Base-by-base conservation (phyloP, 1,140 invertebrate genomes). In the Drosophila ambigua region DNA sequence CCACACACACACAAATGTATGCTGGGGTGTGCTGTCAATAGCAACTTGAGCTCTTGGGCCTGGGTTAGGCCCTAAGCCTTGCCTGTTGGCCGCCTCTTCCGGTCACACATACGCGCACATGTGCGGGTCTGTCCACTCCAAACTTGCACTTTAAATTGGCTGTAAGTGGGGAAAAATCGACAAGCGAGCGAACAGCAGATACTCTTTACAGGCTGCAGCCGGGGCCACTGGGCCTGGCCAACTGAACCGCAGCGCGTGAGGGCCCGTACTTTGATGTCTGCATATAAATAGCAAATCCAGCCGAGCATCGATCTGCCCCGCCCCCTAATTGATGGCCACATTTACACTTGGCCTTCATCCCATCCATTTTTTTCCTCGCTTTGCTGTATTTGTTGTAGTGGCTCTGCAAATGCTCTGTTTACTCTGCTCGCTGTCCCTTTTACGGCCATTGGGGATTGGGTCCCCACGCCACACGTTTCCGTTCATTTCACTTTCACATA, bases 401-500 rank as follows among this genome's bases (percentile, higher is more conserved):
- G 20, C 31, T 35, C 35, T 64, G 8, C 31, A 31, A 31, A 31
- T 31, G 31, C 48, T 74, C 74, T 74, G 50, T 46, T 65, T 57
- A 57, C 24, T 24, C 43, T 52, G 5, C 26, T 15, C 23, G 55
- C 11, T 53, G 41, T 74, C 60, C 59, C 48, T 74, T 74, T 52
- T 62, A 16, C 24, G 59, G 9, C 50, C 41, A 46, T 72, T 73
- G 57, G 52, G 50, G 50, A 23, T 28, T 9, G 31, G 9, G 9
- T 4, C 23, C 23, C 23, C 23, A 51, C 45, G 57, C 71, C 60
- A 60, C 54, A 54, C 72, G 72, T 76, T 76, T 76, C 63, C 63
- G 72, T 76, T 76, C 72, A 76, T 76, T 76, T 76, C 63, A 76
- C 72, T 76, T 76, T 76, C 62, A 67, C 63, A 59, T 68, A 57